Percentiles rank a stretch among this genome's conserved stretches.
These are phyloP conservation scores for Tapirus terrestris DNA, from an alignment of 2,113 vertebrate genomes.

Conservation along the genomic window DNA sequence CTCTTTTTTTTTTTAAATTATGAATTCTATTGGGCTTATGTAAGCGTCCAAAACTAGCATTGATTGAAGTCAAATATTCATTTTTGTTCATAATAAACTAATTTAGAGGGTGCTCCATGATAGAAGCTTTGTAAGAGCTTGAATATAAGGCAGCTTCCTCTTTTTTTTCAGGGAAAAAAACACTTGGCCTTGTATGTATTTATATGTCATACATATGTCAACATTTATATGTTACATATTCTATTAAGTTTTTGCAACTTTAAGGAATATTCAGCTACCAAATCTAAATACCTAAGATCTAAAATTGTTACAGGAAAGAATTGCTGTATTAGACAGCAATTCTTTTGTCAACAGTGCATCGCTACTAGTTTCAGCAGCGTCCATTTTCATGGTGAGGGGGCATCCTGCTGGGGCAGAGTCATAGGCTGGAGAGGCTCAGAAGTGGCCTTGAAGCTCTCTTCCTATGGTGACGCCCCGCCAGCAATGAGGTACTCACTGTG, in stretches of 20 bases:
- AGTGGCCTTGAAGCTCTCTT: not conserved
- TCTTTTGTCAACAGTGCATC: not conserved
- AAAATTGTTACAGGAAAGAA: not conserved
- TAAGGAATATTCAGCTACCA: not conserved
- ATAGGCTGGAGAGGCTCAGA: not conserved
- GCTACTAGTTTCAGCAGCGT: not conserved
- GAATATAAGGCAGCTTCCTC: not conserved
- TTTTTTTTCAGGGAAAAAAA: not conserved
- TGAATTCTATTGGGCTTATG: not conserved
- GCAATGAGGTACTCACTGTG: rapidly evolving
- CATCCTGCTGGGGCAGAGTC: not conserved
- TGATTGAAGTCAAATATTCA: not conserved
- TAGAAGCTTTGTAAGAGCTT: not conserved
- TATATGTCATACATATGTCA: not conserved
- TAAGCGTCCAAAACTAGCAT: not conserved
- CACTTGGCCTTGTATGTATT: not conserved
- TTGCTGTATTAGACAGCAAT: not conserved
- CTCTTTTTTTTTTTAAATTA: not conserved
- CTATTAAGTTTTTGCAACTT: not conserved
- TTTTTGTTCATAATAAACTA: not conserved
- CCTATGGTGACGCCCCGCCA: not conserved
- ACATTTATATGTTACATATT: not conserved
- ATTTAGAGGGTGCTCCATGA: not conserved
- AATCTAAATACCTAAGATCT: slow-evolving; percentile 8
- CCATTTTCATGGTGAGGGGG: not conserved